Percentiles rank a stretch among this genome's conserved stretches.
phyloP scores from a whole-genome alignment of 2,113 vertebrate genomes.

The Phylloscopus trochilus region DNA sequence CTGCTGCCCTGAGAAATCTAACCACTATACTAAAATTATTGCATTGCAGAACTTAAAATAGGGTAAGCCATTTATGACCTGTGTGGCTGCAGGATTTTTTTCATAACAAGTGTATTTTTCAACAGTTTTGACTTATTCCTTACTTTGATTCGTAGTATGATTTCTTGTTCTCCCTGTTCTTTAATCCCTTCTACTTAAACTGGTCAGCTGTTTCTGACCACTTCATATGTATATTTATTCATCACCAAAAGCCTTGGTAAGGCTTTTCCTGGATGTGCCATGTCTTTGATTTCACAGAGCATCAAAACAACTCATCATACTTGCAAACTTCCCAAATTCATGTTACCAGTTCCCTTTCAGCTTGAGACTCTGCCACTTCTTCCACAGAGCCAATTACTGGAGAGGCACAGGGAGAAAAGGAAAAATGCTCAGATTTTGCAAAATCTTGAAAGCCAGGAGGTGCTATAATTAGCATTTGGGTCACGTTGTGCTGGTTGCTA shows the following conservation, averaged over 20 bases:
- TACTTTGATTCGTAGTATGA: neutral
- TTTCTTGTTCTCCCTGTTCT: neutral
- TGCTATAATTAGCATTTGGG: neutral
- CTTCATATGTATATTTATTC: neutral
- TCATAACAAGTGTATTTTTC: neutral
- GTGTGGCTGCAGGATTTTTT: neutral
- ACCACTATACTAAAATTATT: neutral
- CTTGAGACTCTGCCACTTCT: neutral
- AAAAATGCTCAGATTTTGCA: neutral
- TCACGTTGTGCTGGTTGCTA: neutral
- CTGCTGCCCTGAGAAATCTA: slow-evolving; percentile 27
- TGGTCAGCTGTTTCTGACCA: neutral
- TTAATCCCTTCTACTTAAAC: neutral
- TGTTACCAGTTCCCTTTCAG: neutral
- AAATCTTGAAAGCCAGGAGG: neutral
- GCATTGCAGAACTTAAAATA: slow-evolving; percentile 20
- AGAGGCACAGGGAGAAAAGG: neutral
- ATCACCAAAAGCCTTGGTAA: neutral
- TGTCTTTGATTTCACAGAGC: neutral
- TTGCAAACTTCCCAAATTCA: neutral
- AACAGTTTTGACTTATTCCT: neutral
- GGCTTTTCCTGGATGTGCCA: neutral
- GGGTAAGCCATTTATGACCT: neutral
- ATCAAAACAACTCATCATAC: neutral
- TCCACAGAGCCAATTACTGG: neutral